phyloP scores from a whole-genome alignment of 2,888 invertebrate species.

The Leptinotarsa tumamoca region DNA sequence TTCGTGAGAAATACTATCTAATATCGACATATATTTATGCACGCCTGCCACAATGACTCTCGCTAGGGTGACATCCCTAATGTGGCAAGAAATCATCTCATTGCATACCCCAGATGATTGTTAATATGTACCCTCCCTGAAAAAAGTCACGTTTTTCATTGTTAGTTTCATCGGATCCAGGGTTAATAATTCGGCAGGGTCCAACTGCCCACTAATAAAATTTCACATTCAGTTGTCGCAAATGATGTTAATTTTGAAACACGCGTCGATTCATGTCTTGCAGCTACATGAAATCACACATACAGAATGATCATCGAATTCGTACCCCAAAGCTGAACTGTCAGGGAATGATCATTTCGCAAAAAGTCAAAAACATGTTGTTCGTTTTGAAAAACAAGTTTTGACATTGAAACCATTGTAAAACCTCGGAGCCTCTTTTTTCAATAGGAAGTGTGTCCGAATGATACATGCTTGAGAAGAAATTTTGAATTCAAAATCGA shows the following conservation, averaged over 20 bases:
- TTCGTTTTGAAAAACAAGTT: too few species aligned
- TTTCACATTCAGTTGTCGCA: slow-evolving; percentile 42
- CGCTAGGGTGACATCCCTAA: neutral
- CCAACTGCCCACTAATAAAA: slow-evolving; percentile 33
- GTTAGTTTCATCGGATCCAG: slow-evolving; percentile 24
- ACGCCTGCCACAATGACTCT: slow-evolving; percentile 7
- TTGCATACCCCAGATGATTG: slow-evolving; percentile 24
- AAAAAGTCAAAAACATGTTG: too few species aligned
- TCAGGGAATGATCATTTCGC: too few species aligned
- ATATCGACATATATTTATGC: neutral
- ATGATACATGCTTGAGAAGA: too few species aligned
- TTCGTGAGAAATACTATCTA: neutral
- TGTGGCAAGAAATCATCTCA: slow-evolving; percentile 23
- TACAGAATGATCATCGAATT: too few species aligned
- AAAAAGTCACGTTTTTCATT: slow-evolving; percentile 46
- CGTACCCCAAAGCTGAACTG: too few species aligned
- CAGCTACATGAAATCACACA: too few species aligned
- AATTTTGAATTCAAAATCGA: too few species aligned
- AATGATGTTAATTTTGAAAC: slow-evolving; percentile 46
- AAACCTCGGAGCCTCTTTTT: too few species aligned
- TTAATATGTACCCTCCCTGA: slow-evolving; percentile 39
- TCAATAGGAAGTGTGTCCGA: too few species aligned
- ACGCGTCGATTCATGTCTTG: slow-evolving; percentile 30
- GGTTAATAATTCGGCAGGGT: slow-evolving; percentile 38
- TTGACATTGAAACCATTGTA: too few species aligned